Evolutionary conservation across 1,140 invertebrate species (phyloP), one percentile per base, ranked within the genome.

Genomic region (Anagrus nilaparvatae): DNA sequence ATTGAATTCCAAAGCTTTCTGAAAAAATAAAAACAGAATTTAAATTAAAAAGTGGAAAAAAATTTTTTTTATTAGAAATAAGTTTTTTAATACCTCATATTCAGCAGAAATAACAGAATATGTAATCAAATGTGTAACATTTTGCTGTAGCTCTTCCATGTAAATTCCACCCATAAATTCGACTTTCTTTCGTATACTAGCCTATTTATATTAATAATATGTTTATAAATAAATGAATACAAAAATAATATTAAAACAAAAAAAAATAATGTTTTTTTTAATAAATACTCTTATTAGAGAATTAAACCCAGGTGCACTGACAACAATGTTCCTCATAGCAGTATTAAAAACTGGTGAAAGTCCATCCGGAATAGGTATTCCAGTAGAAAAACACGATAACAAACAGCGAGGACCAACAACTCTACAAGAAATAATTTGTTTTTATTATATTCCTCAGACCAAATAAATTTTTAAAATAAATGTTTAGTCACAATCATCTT

Each of bases 151-250:
- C 34, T 75, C 72, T 47, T 75, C 75, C 9, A 71, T 78, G 49
- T 80, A 87, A 10, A 78, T 66, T 3, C 87, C 90, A 39, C 83
- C 84, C 89, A 94, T 93, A 58, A 78, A 79, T 50, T 81, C 69
- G 0, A 93, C 74, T 52, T 79, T 77, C 16, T 71, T 64, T 53
- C 78, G 74, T 4, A 92, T 62, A 17, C 75, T 62, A 47, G 76
- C 70, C 78, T 87, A 48, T 19, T 54, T 47, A 44, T 42, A 43
- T 36, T 8, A 20, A 19, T 9, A 9, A 38, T 27, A 7, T 28
- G 8, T 24, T 14, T n/a, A n/a, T 21, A 10, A 16, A 30, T 20
- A 4, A 3, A 18, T 35, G 6, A 6, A 8, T 25, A 33, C 31
- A 2, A 4, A 7, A n/a, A 3, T 13, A 17, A 23, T 17, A 13